Evolutionary conservation across 2,113 vertebrate genomes (phyloP).

Genomic region (Anhinga anhinga): DNA sequence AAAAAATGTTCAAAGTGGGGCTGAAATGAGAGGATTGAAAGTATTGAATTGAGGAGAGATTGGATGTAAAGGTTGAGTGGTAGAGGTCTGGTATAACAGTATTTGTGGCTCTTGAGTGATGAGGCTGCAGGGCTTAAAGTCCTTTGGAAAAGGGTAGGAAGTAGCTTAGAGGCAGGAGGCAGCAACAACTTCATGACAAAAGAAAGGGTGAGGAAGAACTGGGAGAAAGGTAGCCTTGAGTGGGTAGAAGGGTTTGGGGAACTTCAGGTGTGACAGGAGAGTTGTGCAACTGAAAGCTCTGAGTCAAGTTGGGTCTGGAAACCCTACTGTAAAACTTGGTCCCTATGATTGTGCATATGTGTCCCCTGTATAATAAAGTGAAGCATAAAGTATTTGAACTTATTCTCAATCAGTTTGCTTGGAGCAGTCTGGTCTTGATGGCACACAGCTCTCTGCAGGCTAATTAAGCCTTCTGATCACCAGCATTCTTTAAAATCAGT

Average conservation of each 20-base stretch:
- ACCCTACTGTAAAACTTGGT: not conserved
- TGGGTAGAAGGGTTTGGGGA: not conserved
- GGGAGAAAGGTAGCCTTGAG: not conserved
- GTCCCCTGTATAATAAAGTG: not conserved
- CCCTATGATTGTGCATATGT: not conserved
- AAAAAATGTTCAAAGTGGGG: not conserved
- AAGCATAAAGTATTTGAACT: not conserved
- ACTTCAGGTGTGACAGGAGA: not conserved
- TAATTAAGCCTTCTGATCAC: not conserved
- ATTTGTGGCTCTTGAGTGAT: not conserved
- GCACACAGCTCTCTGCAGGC: not conserved
- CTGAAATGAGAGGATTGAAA: not conserved
- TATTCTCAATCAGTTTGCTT: not conserved
- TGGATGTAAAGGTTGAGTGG: not conserved
- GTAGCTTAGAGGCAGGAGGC: not conserved
- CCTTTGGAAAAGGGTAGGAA: not conserved
- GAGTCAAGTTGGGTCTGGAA: not conserved
- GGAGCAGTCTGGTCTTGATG: not conserved
- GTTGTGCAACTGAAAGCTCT: not conserved
- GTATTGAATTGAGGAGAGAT: not conserved
- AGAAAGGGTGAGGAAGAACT: not conserved
- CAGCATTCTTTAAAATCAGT: not conserved
- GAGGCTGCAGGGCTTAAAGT: not conserved
- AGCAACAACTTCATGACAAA: not conserved
- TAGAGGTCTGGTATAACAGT: not conserved